Base-by-base conservation (phyloP, 2,113 vertebrate genomes). In the Misgurnus mizolepis region DNA sequence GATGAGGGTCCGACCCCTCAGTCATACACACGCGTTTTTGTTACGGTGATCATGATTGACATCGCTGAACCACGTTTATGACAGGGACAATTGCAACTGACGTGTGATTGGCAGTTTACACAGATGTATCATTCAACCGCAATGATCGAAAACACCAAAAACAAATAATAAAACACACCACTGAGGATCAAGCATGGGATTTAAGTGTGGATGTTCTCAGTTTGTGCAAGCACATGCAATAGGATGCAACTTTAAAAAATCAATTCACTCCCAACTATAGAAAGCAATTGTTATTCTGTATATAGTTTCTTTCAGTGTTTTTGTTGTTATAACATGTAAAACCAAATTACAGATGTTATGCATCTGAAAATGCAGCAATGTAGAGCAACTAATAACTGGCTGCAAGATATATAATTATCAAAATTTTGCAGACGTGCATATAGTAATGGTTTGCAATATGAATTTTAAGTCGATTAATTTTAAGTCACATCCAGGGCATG, bases 1-100 rank as follows among this genome's bases (percentile, higher is more conserved):
- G 9, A 40, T 27, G 62, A 66, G 74, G 47, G 66, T 77, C 62
- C 39, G 75, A 77, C 47, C 27, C n/a, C 34, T 53, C 61, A 53
- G 75, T 76, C 60, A 40, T 22, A 41, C 15, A 77, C 47, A 18
- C 17, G 12, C 14, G 15, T 9, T 34, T 77, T 77, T 66, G 62
- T 77, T 62, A 77, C 47, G 10, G 47, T 65, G n/a, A 76, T 49
- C 64, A 64, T 64, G 75, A 77, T 66, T 77, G 75, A 77, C 75
- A 50, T 77, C 4, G 62, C 62, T 77, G 62, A 77, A 77, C 61
- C 62, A 1, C 40, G 47, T 10, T 77, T 55, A 66, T 41, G 75
- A 77, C 75, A 77, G 53, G 34, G 62, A 66, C 27, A 8, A 66
- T 77, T 53, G 40, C 75, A 53, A 18, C 62, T 55, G 61, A 66